These are phyloP conservation scores for Oxystoma pomonae DNA, from an alignment of 2,888 invertebrate genomes.

Conservation along the genomic window DNA sequence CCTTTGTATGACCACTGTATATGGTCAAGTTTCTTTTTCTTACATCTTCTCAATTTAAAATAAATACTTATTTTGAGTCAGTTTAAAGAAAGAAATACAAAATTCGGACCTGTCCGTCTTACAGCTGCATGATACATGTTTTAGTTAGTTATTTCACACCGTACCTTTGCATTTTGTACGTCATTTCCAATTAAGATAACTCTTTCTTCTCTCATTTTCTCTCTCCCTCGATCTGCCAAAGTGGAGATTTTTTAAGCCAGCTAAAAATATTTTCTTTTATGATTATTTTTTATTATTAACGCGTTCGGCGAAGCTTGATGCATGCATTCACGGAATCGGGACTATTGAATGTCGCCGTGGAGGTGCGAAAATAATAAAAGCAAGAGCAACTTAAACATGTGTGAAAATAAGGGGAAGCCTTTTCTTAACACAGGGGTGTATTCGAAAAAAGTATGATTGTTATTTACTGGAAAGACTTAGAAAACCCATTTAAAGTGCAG, in stretches of 20 bases:
- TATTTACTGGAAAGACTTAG: too few species aligned
- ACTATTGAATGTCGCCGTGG: conserved; percentile 2
- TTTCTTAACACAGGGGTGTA: background rate
- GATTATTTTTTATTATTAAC: background rate
- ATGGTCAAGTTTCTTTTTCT: too few species aligned
- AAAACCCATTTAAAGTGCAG: too few species aligned
- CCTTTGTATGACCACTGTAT: too few species aligned
- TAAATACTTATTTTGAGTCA: background rate
- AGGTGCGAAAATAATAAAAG: conserved; percentile 25
- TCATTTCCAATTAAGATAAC: background rate
- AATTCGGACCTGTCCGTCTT: background rate
- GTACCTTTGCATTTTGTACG: background rate
- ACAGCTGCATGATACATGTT: background rate
- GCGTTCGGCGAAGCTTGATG: background rate
- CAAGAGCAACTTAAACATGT: conserved; percentile 5
- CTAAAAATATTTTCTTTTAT: background rate
- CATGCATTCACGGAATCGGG: conserved; percentile 2
- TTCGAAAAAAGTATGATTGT: too few species aligned
- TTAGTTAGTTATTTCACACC: background rate
- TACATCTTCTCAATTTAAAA: too few species aligned
- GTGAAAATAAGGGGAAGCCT: background rate
- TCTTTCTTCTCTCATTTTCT: background rate
- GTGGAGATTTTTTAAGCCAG: background rate
- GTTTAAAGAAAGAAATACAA: background rate
- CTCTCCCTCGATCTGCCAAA: background rate